A percentile compares a stretch with the other conserved stretches of the same genome.
These are phyloP conservation scores for Strigops habroptila DNA, from an alignment of 2,113 vertebrate species.

Conservation along the genomic window DNA sequence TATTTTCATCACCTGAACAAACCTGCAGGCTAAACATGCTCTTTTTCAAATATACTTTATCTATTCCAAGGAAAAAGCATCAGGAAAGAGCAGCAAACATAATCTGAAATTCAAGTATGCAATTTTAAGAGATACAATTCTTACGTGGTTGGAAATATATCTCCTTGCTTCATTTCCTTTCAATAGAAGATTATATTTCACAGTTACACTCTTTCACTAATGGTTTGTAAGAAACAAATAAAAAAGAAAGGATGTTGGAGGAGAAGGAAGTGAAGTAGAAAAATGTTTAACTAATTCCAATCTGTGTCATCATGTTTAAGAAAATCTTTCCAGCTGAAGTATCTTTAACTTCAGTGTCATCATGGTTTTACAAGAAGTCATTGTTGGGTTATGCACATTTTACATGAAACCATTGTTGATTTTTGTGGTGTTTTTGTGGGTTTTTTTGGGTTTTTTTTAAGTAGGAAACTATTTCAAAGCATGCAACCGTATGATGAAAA, in stretches of 20 bases:
- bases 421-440: too few relatives aligned
- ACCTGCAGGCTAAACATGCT: not conserved
- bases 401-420: too few relatives aligned
- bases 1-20: not conserved
- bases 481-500: not conserved
- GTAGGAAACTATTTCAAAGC: not conserved
- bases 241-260: not conserved
- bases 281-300: not conserved
- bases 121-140: not conserved
- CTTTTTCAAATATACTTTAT: not conserved
- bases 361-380: not conserved
- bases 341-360: not conserved
- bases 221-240: not conserved
- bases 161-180: not conserved
- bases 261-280: not conserved
- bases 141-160: not conserved
- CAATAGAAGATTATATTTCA: not conserved
- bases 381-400: too few relatives aligned
- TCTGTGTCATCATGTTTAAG: not conserved
- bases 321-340: not conserved
- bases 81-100: not conserved
- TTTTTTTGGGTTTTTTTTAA: fast-evolving
- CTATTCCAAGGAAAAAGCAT: not conserved
- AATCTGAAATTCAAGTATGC: not conserved
- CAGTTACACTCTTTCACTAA: not conserved